These are phyloP conservation scores for Lingula anatina DNA, from an alignment of 2,888 invertebrate genomes.

Conservation along the genomic window DNA sequence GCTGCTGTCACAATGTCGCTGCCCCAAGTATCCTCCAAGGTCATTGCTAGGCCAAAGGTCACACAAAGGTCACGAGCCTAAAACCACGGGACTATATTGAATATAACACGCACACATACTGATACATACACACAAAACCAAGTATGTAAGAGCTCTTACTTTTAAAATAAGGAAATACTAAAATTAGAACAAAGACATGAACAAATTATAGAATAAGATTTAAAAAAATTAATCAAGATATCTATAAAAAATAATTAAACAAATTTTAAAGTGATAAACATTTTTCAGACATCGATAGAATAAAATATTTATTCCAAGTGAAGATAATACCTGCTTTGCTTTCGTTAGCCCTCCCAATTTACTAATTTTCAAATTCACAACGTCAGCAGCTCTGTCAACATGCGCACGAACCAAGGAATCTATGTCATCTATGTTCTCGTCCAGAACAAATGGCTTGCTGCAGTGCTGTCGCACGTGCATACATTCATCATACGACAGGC, in stretches of 20 bases:
- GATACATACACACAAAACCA: no score
- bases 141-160: no score
- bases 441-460: constrained; percentile 10
- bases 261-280: no score
- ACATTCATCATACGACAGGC: constrained; percentile 12
- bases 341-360: constrained; percentile 13
- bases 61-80: constrained; percentile 13
- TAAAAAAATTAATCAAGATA: no score
- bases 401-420: constrained; percentile 2
- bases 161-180: no score
- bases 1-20: constrained; percentile 12
- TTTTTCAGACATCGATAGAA: no score
- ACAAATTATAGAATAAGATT: no score
- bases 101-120: no score
- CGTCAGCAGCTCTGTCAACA: constrained; percentile 10
- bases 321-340: constrained; percentile 8
- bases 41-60: constrained; percentile 11
- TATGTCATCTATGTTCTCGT: constrained; percentile 9
- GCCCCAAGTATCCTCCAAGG: constrained; percentile 14
- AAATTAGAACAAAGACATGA: no score
- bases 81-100: neutral
- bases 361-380: constrained; percentile 12
- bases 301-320: neutral
- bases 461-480: constrained; percentile 10
- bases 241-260: no score